These are phyloP conservation scores for Alaudala cheleensis DNA, from an alignment of 2,113 vertebrate species.

Conservation along the genomic window DNA sequence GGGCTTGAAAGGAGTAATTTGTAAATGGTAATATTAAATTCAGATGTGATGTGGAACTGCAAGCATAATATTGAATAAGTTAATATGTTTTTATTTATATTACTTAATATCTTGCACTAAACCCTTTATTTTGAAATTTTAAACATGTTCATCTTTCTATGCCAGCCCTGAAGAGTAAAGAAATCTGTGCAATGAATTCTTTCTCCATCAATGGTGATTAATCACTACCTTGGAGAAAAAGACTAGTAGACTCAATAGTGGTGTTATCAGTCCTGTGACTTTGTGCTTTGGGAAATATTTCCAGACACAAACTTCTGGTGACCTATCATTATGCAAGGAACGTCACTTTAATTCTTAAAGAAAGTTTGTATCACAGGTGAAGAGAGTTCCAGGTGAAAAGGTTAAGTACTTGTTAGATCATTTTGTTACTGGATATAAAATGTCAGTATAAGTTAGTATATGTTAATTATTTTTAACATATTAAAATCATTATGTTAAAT, in stretches of 20 bases:
- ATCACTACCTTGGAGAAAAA: background rate
- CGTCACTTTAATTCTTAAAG: background rate
- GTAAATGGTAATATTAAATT: background rate
- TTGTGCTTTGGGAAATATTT: background rate
- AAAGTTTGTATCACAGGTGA: background rate
- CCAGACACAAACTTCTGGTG: background rate
- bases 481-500: background rate
- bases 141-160: background rate
- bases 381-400: background rate
- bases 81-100: background rate
- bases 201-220: background rate
- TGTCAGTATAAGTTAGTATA: background rate
- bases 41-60: background rate
- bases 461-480: no score
- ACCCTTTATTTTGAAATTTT: background rate
- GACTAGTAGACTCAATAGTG: background rate
- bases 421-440: background rate
- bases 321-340: background rate
- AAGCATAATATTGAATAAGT: background rate
- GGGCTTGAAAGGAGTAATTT: background rate
- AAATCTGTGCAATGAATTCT: background rate
- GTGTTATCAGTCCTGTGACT: background rate
- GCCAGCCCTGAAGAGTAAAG: background rate
- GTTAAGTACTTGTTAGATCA: background rate
- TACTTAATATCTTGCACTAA: background rate